Percentiles rank a stretch among this genome's conserved stretches.
Conservation (phyloP, 2,888 invertebrate species). For the Belgica antarctica region DNA sequence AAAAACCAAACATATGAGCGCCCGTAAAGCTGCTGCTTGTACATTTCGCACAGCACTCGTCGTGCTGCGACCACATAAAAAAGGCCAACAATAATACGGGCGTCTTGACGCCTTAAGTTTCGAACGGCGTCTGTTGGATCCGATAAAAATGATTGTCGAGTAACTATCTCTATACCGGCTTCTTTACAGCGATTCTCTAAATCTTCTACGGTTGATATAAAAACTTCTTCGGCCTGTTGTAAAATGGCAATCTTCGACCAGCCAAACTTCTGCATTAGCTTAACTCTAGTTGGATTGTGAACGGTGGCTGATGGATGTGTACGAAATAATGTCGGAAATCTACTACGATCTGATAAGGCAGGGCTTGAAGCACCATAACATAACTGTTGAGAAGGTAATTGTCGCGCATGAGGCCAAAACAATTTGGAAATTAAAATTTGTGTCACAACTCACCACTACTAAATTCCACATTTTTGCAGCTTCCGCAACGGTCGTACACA, state of each 20-base stretch:
- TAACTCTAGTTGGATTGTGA: slow-evolving; percentile 96
- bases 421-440: neutral
- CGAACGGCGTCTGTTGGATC: slow-evolving; percentile 96
- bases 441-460: slow-evolving; percentile 77
- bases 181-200: slow-evolving; percentile 90
- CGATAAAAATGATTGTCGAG: slow-evolving; percentile 93
- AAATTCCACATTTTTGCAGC: slow-evolving; percentile 99
- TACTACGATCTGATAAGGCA: slow-evolving; percentile 91
- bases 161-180: slow-evolving; percentile 91
- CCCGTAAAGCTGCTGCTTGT: slow-evolving; percentile 89
- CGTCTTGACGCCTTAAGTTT: slow-evolving; percentile 92
- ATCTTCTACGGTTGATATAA: slow-evolving; percentile 95
- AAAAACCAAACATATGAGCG: slow-evolving; percentile 98
- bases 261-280: slow-evolving; percentile 92
- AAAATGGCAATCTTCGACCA: slow-evolving; percentile 97
- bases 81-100: slow-evolving; percentile 94
- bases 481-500: slow-evolving; percentile 98
- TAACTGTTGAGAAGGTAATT: slow-evolving; percentile 75
- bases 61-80: slow-evolving; percentile 98
- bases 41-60: slow-evolving; percentile 93
- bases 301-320: slow-evolving; percentile 99
- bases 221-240: slow-evolving; percentile 98
- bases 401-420: too few relatives aligned
- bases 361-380: slow-evolving; percentile 99
- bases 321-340: slow-evolving; percentile 96